These are phyloP conservation scores for Pseudochromis fuscus DNA, from an alignment of 2,797 vertebrate genomes.

Conservation along the genomic window DNA sequence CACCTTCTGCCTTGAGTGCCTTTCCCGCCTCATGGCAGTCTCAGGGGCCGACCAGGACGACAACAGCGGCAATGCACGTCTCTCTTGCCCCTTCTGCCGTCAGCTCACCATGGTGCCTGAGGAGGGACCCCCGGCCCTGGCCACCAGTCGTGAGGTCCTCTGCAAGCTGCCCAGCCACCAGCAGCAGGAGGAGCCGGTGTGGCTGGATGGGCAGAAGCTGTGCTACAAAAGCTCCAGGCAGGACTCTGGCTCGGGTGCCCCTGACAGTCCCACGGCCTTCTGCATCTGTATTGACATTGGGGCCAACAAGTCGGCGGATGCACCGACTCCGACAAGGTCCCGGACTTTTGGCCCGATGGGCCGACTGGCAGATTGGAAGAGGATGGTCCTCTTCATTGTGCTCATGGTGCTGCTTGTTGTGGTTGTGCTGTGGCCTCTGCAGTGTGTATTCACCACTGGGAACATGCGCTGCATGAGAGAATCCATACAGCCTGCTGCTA, in stretches of 20 bases:
- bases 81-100: conserved; percentile 94
- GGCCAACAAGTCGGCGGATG: conserved; percentile 77
- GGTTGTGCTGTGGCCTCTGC: conserved; percentile 93
- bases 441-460: conserved; percentile 91
- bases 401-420: conserved; percentile 88
- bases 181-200: conserved; percentile 88
- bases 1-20: conserved; percentile 96
- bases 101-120: conserved; percentile 87
- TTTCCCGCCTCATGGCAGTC: conserved; percentile 90
- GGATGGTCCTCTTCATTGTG: conserved; percentile 84
- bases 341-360: conserved; percentile 60
- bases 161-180: conserved; percentile 88
- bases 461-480: conserved; percentile 86
- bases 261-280: conserved; percentile 59
- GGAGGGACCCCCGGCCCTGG: conserved; percentile 88
- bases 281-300: conserved; percentile 92
- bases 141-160: conserved; percentile 90
- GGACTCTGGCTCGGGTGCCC: background rate
- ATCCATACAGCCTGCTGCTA: accelerated
- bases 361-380: conserved; percentile 88
- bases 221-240: conserved; percentile 85
- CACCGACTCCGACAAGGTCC: conserved; percentile 28
- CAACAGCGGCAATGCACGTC: conserved; percentile 21
- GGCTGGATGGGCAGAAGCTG: conserved; percentile 93
- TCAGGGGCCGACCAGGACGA: conserved; percentile 74